Base-by-base conservation (phyloP, 1,140 invertebrate species). In the Phortica variegata region DNA sequence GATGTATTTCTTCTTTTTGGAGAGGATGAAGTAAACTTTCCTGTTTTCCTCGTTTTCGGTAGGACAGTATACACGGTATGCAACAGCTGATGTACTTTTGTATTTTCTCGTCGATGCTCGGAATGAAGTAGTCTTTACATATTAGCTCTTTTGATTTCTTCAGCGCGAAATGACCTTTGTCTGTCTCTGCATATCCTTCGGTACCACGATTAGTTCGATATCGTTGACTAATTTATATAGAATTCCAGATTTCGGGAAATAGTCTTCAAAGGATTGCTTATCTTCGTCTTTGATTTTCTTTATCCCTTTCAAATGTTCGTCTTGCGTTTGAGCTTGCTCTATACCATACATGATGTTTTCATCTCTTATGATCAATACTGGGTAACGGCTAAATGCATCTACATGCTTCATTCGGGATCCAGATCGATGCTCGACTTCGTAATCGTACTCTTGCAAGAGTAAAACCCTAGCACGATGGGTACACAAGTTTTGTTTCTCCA, bases 71-170 rank as follows among this genome's bases (percentile, higher is more conserved):
- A 37, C 75, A 75, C 16, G 42, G 31, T 3, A 77, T 43, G 16
- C 20, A 26, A 29, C 5, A 43, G 5, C 26, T 43, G 12, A 15
- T 26, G 19, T 17, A 18, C n/a, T 17, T 7, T 18, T 43, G 41
- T 29, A 43, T 29, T 43, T 74, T 77, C 4, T 58, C 47, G 16
- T 51, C 29, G 40, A 77, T 7, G 3, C 76, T 65, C 2, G 63
- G 46, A 32, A 79, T 71, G 33, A 51, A 78, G 54, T 65, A 79
- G 7, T 78, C 68, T 54, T 58, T 52, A 16, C 43, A 54, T 3
- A 79, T 61, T 12, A 65, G 16, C 18, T 73, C 69, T 47, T 72
- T 58, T 2, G 65, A 77, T 48, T 79, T 80, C 17, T 39, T 56
- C 1, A 65, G 49, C 5, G 51, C 57, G 60, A 78, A 77, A 65